Evolutionary conservation across 2,888 invertebrate genomes (phyloP).

Genomic region (Mythimna loreyi): DNA sequence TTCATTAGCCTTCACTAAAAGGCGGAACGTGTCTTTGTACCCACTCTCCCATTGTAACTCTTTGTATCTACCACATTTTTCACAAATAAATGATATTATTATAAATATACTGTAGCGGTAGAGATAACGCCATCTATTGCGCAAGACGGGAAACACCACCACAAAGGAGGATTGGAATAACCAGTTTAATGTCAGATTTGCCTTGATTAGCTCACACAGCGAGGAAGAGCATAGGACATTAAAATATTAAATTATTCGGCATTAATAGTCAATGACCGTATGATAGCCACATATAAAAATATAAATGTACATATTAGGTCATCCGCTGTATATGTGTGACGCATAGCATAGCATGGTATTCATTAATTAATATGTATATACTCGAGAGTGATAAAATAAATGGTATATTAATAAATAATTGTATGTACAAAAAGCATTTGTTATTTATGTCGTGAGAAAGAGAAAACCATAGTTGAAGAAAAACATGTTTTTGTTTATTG

Average conservation of each 20-base stretch:
- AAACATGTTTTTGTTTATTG: conserved; percentile 17
- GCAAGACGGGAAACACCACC: conserved; percentile 1
- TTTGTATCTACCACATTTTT: no score
- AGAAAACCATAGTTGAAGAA: conserved; percentile 20
- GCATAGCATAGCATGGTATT: conserved; percentile 20
- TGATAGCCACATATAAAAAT: conserved; percentile 26
- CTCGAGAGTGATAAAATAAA: conserved; percentile 22
- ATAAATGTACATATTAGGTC: conserved; percentile 37
- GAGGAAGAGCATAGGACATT: conserved; percentile 18
- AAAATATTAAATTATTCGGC: conserved; percentile 30
- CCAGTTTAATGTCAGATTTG: conserved; percentile 1
- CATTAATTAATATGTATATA: conserved; percentile 29
- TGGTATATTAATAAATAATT: conserved; percentile 20
- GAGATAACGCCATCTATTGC: conserved; percentile 39
- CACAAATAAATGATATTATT: no score
- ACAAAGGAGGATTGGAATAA: neutral
- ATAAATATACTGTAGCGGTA: neutral
- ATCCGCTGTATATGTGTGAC: conserved; percentile 36
- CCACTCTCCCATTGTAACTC: no score
- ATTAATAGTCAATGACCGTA: conserved; percentile 50
- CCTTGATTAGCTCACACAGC: conserved; percentile 16
- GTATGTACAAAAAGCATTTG: conserved; percentile 4
- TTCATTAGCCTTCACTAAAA: no score
- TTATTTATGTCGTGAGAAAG: conserved; percentile 3
- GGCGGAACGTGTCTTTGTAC: no score